Evolutionary conservation across 35 echinoderm and acorn worm species (phyloP).

Genomic region (Lytechinus pictus): DNA sequence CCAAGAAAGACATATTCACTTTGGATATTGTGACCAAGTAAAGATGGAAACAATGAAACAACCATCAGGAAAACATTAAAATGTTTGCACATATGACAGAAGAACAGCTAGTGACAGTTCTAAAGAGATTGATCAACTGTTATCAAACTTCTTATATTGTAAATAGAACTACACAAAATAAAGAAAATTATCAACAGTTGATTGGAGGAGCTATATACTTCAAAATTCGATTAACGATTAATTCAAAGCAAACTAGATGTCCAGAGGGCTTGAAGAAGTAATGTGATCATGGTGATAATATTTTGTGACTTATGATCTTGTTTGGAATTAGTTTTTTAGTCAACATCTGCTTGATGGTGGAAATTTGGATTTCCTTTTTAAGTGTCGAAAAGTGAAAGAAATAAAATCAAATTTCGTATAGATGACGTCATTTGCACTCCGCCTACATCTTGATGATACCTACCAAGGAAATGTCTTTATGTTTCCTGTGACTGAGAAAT

Average conservation of each 20-base stretch:
- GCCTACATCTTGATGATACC: neutral
- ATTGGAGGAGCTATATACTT: neutral
- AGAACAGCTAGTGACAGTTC: neutral
- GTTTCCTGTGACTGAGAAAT: neutral
- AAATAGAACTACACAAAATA: neutral
- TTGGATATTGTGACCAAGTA: neutral
- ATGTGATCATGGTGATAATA: neutral
- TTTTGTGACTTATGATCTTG: neutral
- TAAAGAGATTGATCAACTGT: neutral
- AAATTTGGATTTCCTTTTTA: neutral
- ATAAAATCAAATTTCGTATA: neutral
- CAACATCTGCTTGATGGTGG: neutral
- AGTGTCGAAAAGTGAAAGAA: neutral
- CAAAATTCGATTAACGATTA: neutral
- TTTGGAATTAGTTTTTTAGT: neutral
- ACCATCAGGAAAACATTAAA: neutral
- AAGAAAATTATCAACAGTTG: neutral
- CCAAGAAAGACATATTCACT: neutral
- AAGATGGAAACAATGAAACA: neutral
- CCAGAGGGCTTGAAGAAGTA: too few relatives aligned
- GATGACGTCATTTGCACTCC: conserved; percentile 15
- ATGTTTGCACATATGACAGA: neutral
- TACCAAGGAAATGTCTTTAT: neutral
- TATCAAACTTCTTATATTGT: neutral
- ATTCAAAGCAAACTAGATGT: neutral